Base-by-base conservation (phyloP, 2,797 vertebrate species). In the Echeneis naucrates region DNA sequence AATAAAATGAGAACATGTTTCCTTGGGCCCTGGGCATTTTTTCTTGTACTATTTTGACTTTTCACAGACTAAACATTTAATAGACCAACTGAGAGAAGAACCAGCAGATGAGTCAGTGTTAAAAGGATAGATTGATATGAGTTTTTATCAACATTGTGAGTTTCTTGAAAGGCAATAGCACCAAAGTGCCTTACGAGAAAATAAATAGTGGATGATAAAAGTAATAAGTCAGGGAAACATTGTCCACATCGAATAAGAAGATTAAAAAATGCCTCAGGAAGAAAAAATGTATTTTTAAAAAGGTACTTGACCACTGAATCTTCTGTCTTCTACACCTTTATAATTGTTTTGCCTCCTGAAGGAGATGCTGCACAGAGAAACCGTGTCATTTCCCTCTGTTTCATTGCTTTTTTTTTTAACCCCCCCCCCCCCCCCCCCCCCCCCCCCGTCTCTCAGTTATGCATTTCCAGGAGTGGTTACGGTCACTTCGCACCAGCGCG, bases 391-490 rank as follows among this genome's bases (percentile, higher is more conserved):
- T 53, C 26, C 47, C 40, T 23, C 19, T 10, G 38, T 53, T 57
- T 59, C n/a, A 53, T 23, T 6, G 16, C 1, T 1, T 38, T 1
- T 45, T 21, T 45, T 2, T 12, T 50, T 2, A 62, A 4, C 52
- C 9, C 9, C 21, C 19, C 19, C 24, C 27, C 59, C 35, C 66
- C 16, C 4, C 52, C 9, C 4, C 52, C 9, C 9, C 21, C 19
- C 19, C 24, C 27, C 59, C 35, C 66, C 16, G 60, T 27, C 52
- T 63, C 19, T 45, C 77, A 92, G 94, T 45, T 48, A 95, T 95
- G 95, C 93, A 93, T 91, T 87, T 95, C 71, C 93, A 90, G 88
- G 94, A 94, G 85, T 95, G 94, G 94, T 83, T 95, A 60, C 78
- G 83, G 47, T 93, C 91, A 30, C 88, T 95, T 71, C 76, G 85